Evolutionary conservation across 2,797 vertebrate genomes (phyloP).

Genomic region (Tapirus indicus): DNA sequence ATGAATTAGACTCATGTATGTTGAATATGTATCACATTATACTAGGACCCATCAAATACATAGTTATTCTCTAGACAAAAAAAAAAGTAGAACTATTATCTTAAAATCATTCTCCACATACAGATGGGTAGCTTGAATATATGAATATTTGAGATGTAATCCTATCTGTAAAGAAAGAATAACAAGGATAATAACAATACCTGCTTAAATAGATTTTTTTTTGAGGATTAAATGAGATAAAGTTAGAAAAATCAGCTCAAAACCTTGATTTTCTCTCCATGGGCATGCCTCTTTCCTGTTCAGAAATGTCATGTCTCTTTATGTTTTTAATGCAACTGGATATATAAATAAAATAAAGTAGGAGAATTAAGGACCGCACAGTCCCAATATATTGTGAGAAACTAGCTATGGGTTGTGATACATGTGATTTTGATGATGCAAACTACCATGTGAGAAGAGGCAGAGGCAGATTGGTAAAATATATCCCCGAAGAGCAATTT

Average conservation of each 20-base stretch:
- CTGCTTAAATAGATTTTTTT: not conserved
- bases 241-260: not conserved
- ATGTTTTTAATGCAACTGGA: not conserved
- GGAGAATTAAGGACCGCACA: not conserved
- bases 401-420: not conserved
- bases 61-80: not conserved
- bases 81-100: not conserved
- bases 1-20: not conserved
- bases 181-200: not conserved
- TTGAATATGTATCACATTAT: not conserved
- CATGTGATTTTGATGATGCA: not conserved
- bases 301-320: not conserved
- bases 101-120: not conserved
- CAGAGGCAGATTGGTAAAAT: not conserved
- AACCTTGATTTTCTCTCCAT: not conserved
- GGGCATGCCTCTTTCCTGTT: not conserved
- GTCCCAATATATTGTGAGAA: not conserved
- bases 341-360: not conserved
- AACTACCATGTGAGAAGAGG: not conserved
- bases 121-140: constrained; percentile 1
- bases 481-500: not conserved
- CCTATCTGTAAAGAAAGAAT: not conserved
- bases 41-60: not conserved
- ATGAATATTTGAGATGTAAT: not conserved
- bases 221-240: not conserved